These are phyloP conservation scores for Caenorhabditis sp. DNA, from an alignment of 2,888 invertebrate genomes.

Conservation along the genomic window DNA sequence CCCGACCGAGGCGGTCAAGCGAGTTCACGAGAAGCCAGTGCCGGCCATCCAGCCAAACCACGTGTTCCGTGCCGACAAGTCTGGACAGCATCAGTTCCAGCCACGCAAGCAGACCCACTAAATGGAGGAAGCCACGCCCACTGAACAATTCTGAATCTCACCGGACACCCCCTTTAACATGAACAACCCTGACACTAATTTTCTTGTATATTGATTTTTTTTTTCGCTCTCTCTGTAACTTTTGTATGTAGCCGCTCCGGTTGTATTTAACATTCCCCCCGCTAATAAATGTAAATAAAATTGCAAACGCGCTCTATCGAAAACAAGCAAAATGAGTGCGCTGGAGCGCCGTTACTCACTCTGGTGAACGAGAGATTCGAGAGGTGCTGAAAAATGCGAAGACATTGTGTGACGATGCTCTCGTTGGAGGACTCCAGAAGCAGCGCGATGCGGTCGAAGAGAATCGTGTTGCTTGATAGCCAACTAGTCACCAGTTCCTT, in stretches of 20 bases:
- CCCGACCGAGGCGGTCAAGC: slow-evolving; percentile 70
- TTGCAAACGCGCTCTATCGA: neutral
- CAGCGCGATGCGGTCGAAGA: slow-evolving; percentile 70
- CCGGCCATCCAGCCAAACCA: slow-evolving; percentile 57
- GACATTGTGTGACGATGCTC: slow-evolving; percentile 61
- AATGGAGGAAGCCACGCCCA: slow-evolving; percentile 2
- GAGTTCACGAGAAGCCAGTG: slow-evolving; percentile 71
- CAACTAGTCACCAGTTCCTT: slow-evolving; percentile 73
- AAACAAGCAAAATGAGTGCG: neutral
- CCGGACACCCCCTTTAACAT: neutral
- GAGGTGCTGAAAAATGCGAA: slow-evolving; percentile 65
- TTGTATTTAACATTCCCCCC: slow-evolving; percentile 23
- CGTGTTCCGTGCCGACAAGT: slow-evolving; percentile 26
- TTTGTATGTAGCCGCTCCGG: neutral
- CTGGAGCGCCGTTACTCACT: slow-evolving; percentile 37
- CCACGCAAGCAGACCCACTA: slow-evolving; percentile 71
- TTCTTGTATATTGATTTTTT: slow-evolving; percentile 5
- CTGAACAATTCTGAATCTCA: neutral
- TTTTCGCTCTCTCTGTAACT: neutral
- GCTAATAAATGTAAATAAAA: slow-evolving; percentile 37
- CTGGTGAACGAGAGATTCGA: slow-evolving; percentile 60
- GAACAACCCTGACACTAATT: neutral
- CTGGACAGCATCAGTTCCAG: slow-evolving; percentile 64
- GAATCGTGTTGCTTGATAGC: slow-evolving; percentile 64
- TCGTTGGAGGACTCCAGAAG: slow-evolving; percentile 63